Conservation (phyloP, 2,113 vertebrate species). For the Paracyprichromis sp. region DNA sequence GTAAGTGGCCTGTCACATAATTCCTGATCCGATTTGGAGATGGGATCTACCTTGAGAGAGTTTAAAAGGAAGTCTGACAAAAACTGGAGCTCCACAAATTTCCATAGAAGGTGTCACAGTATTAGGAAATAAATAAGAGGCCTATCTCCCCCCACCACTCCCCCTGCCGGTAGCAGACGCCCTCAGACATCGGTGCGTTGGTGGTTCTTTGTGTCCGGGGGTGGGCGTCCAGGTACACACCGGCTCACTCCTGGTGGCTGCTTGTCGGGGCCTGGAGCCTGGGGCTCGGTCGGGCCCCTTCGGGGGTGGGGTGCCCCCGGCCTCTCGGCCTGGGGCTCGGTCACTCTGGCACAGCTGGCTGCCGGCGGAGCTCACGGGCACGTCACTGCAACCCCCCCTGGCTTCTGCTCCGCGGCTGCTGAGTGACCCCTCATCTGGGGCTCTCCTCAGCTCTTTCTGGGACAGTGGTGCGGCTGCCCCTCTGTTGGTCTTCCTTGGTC, state of each 20-base stretch:
- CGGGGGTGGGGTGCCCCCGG: no score
- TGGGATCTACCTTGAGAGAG: not conserved
- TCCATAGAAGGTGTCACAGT: not conserved
- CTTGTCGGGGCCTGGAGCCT: rapidly evolving
- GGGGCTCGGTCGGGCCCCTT: no score
- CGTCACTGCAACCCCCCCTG: no score
- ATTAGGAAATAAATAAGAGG: not conserved
- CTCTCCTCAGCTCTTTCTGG: no score
- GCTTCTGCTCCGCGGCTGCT: no score
- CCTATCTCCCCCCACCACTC: not conserved
- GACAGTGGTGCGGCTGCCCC: no score
- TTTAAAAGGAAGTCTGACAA: not conserved
- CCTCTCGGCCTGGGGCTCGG: no score
- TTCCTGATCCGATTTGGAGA: not conserved
- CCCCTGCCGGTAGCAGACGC: rapidly evolving
- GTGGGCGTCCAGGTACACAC: rapidly evolving
- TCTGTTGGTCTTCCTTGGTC: no score
- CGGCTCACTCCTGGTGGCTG: not conserved
- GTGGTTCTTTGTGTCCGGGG: not conserved
- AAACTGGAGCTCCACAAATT: not conserved
- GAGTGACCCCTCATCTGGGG: no score
- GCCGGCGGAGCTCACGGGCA: no score
- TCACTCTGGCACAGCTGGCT: no score
- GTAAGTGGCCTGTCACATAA: not conserved
- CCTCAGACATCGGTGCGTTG: not conserved